phyloP scores from a whole-genome alignment of 2,888 invertebrate species.

The Rhamphomyia laevipes region DNA sequence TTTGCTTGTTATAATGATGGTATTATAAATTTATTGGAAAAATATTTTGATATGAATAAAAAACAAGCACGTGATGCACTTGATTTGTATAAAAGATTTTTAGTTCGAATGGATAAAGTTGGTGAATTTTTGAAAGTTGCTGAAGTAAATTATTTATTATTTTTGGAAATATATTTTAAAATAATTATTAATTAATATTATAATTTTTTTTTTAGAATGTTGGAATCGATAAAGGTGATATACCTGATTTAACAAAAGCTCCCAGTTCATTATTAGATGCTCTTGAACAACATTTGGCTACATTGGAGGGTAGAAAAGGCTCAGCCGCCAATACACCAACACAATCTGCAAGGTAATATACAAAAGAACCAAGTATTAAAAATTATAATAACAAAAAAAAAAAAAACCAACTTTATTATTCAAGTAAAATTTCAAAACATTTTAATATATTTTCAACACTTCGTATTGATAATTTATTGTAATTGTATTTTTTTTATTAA shows the following conservation, averaged over 20 bases:
- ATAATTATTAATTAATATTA: background rate
- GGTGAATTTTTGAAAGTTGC: slow-evolving; percentile 92
- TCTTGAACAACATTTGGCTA: slow-evolving; percentile 86
- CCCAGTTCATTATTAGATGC: slow-evolving; percentile 96
- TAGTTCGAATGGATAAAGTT: slow-evolving; percentile 96
- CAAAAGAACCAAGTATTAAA: slow-evolving; percentile 5
- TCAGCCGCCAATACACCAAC: slow-evolving; percentile 78
- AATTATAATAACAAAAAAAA: too few species aligned
- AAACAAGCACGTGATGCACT: slow-evolving; percentile 96
- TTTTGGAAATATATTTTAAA: background rate
- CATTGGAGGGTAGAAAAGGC: slow-evolving; percentile 86
- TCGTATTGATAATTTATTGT: too few species aligned
- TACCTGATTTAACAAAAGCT: slow-evolving; percentile 95
- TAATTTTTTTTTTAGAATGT: slow-evolving; percentile 57
- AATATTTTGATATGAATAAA: slow-evolving; percentile 99
- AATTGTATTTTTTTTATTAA: too few species aligned
- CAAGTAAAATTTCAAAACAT: too few species aligned
- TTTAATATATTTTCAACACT: too few species aligned
- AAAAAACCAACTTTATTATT: too few species aligned
- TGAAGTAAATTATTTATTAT: slow-evolving; percentile 40
- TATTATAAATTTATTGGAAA: slow-evolving; percentile 95
- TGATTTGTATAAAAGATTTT: slow-evolving; percentile 97
- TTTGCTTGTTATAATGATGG: slow-evolving; percentile 99
- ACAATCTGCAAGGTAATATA: slow-evolving; percentile 61
- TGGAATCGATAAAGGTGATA: slow-evolving; percentile 96